Conservation (phyloP, 2,888 invertebrate species). For the Phytoseiulus persimilis region DNA sequence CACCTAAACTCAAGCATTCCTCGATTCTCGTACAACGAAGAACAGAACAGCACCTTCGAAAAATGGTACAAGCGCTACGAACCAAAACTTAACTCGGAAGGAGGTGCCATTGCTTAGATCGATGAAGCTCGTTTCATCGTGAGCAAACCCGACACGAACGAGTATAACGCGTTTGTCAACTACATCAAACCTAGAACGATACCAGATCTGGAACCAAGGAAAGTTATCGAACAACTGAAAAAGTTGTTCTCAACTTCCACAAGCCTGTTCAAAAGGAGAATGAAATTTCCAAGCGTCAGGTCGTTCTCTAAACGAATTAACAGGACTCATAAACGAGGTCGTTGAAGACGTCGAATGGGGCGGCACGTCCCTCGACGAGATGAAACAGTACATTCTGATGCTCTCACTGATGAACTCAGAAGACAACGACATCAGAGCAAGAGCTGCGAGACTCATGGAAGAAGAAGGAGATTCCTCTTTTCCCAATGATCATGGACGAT, state of each 20-base stretch:
- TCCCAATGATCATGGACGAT: neutral
- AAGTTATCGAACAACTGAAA: neutral
- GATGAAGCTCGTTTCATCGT: neutral
- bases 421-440: neutral
- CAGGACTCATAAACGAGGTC: neutral
- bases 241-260: neutral
- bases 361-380: neutral
- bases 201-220: neutral
- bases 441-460: neutral
- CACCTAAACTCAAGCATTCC: neutral
- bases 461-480: neutral
- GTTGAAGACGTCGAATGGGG: neutral
- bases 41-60: neutral
- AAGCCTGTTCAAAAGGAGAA: neutral
- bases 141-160: neutral
- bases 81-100: no score
- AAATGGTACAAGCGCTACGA: neutral
- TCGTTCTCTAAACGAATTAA: neutral
- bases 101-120: no score
- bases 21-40: neutral
- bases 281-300: neutral
- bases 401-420: neutral
- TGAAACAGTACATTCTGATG: neutral
- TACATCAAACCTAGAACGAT: neutral
- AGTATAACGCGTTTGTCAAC: neutral